Percentiles rank a stretch among this genome's conserved stretches.
Evolutionary conservation across 1,140 invertebrate genomes (phyloP).

Genomic region (Rhagoletis zephyria): DNA sequence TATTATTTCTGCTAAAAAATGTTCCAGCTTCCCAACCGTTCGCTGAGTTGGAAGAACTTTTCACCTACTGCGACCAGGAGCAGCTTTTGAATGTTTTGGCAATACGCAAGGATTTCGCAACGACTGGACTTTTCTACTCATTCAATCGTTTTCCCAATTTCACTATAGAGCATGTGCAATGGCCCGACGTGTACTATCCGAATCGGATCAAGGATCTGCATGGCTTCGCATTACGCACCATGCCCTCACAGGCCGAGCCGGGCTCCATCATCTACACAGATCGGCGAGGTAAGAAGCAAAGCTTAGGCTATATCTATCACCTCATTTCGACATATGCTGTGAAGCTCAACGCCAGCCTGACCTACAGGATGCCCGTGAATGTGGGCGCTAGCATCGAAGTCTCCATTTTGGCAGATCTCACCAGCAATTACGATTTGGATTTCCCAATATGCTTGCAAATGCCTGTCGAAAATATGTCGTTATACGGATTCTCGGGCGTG

Average conservation of each 20-base stretch:
- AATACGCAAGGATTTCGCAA: not conserved
- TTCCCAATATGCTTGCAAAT: constrained; percentile 21
- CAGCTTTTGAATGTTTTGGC: constrained; percentile 47
- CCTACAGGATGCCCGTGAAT: not conserved
- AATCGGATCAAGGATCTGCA: constrained; percentile 4
- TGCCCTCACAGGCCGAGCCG: constrained; percentile 21
- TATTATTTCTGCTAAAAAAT: constrained; percentile 26
- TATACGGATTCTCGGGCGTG: not conserved
- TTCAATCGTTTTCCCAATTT: constrained; percentile 35
- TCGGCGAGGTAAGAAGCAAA: not conserved
- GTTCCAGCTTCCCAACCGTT: not conserved
- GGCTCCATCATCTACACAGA: constrained; percentile 5
- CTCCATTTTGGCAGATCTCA: not conserved
- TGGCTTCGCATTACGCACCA: not conserved
- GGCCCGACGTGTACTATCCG: not conserved
- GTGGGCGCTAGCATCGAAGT: not conserved
- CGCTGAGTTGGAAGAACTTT: not conserved
- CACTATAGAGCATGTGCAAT: not conserved
- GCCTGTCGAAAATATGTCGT: constrained; percentile 24
- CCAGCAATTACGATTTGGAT: constrained; percentile 8
- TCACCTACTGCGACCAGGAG: not conserved
- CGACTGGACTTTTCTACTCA: not conserved
- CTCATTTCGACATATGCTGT: constrained; percentile 4
- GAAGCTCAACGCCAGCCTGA: constrained; percentile 23
- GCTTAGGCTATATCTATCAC: constrained; percentile 13